Evolutionary conservation across 92 coral and sea anemone genomes (phyloP).

Genomic region (Meandrina meandrites): DNA sequence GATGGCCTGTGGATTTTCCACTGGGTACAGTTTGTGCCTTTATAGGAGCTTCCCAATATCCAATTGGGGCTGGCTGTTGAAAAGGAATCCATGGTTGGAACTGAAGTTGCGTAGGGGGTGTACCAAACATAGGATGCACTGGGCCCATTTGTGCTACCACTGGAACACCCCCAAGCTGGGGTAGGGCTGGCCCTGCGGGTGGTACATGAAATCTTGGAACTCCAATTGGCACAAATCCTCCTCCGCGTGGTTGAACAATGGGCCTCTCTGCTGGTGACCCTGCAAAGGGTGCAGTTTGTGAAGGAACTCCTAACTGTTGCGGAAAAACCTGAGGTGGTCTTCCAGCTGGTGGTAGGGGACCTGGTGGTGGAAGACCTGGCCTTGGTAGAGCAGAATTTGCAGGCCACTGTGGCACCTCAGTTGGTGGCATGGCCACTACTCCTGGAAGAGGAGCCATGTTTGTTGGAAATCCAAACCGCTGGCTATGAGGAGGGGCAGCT

Average conservation of each 20-base stretch:
- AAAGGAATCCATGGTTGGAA: neutral
- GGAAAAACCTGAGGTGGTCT: constrained; percentile 15
- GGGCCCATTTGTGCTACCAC: neutral
- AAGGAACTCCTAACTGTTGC: constrained; percentile 33
- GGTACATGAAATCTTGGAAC: neutral
- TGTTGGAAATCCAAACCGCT: constrained; percentile 23
- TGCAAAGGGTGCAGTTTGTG: neutral
- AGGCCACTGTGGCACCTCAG: constrained; percentile 8
- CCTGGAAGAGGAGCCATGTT: neutral
- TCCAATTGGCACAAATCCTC: neutral
- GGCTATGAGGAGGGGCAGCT: neutral
- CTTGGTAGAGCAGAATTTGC: constrained; percentile 1
- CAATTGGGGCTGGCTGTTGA: constrained; percentile 10
- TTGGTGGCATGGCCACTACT: neutral
- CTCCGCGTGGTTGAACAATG: neutral
- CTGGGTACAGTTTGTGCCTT: neutral
- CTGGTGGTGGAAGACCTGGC: constrained; percentile 13
- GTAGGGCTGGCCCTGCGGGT: neutral
- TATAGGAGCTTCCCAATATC: constrained; percentile 30
- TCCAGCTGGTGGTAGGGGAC: neutral
- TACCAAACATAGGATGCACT: neutral
- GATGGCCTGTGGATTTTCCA: neutral
- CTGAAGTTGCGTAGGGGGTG: neutral
- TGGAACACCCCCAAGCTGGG: neutral
- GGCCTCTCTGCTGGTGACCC: neutral